Evolutionary conservation across 1,140 invertebrate genomes (phyloP).

Genomic region (Hydropsyche tenuis): DNA sequence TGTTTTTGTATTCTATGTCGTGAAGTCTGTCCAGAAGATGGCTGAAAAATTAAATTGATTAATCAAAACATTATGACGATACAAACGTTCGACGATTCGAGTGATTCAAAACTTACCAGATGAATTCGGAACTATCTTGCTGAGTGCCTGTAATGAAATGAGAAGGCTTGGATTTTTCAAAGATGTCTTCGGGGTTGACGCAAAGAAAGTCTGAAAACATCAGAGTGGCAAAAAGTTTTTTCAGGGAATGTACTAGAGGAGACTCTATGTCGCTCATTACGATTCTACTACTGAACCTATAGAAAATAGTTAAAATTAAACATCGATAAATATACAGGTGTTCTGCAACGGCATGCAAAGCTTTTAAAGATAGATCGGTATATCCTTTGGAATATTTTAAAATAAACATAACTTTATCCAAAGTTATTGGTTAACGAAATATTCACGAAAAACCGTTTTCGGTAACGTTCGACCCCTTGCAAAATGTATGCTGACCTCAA

Average conservation of each 20-base stretch:
- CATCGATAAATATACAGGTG: too few relatives aligned
- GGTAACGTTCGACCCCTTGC: too few relatives aligned
- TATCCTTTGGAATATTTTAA: too few relatives aligned
- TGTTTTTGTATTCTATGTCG: constrained; percentile 66
- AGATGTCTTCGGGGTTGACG: constrained; percentile 74
- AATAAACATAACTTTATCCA: too few relatives aligned
- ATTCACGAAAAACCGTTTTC: too few relatives aligned
- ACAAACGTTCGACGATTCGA: not conserved
- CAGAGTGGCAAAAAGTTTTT: constrained; percentile 77
- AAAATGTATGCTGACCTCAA: too few relatives aligned
- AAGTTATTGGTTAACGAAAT: too few relatives aligned
- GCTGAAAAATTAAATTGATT: constrained; percentile 29
- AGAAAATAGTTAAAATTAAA: constrained; percentile 13
- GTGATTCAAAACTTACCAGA: constrained; percentile 65
- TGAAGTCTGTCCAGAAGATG: constrained; percentile 73
- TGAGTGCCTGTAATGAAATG: constrained; percentile 79
- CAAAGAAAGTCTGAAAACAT: constrained; percentile 70
- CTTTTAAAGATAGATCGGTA: too few relatives aligned
- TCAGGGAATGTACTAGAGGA: constrained; percentile 71
- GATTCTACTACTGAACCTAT: constrained; percentile 68
- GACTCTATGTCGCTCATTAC: constrained; percentile 61
- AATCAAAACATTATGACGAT: not conserved
- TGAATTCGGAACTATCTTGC: constrained; percentile 88
- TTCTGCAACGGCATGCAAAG: too few relatives aligned
- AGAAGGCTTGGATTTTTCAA: constrained; percentile 71